Evolutionary conservation across 2,113 vertebrate species (phyloP), one percentile per base, ranked within the genome.

Genomic region (Neoarius graeffei): DNA sequence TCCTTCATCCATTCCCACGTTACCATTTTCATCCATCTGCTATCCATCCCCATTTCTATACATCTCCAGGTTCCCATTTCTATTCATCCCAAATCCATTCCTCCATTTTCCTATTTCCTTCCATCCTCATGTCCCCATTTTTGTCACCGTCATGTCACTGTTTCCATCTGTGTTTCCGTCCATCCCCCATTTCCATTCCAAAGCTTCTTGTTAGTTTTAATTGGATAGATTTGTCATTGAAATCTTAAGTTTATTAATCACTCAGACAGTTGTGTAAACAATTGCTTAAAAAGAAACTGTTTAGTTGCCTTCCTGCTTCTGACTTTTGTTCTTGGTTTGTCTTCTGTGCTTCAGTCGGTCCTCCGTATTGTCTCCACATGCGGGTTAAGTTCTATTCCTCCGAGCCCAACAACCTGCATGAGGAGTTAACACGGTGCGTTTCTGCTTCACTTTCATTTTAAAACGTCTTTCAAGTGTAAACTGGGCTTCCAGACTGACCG

Each of bases 321-420:
- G 52, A 23, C 20, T 67, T 67, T 67, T 35, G 3, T 52, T 85
- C 5, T 52, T 11, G 67, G n/a, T 67, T 3, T 48, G 25, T 50
- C 4, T 52, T 52, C 30, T 77, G 13, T 84, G 42, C 57, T 19
- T 62, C 88, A 98, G 97, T 98, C 91, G 98, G 98, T 50, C 98
- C 98, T 57, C 98, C 98, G 0, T 99, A 99, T 92, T 99, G 98
- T 93, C 97, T 99, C 81, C 98, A 99, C 94, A 94, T 99, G 94
- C 96, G 97, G 91, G 98, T 99, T 9, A 99, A 99, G 91, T 99
- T 99, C 94, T 99, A 99, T 92, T 99, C 98, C 0, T 99, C 98
- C 7, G 98, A 99, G 91, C 98, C 98, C 11, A 99, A 99, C 94
- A 99, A 99, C 91, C 96, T 99, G 7, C 98, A 97, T 52, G 98